Base-by-base conservation (phyloP, 2,113 vertebrate species). In the Stomatorhinus ivindoensis region DNA sequence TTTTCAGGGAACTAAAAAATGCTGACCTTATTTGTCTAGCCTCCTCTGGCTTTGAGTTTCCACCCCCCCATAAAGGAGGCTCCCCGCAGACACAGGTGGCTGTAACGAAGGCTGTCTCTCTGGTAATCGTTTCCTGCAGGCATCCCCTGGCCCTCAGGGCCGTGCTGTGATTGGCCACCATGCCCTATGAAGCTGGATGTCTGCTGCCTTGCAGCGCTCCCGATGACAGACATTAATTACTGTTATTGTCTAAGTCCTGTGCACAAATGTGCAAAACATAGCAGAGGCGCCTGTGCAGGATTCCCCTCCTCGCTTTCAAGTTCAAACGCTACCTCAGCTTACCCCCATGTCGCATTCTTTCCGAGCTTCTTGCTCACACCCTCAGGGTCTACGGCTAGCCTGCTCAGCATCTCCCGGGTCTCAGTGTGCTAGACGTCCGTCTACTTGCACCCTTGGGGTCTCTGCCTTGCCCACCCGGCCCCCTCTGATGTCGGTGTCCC, bases 161-260 rank as follows among this genome's bases (percentile, higher is more conserved):
- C 15, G 3, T 0, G 65, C 58, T 89, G 80, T 89, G 83, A 89
- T 89, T 84, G 80, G 76, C 13, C 80, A 27, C 51, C 27, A 6
- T 65, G 80, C 53, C 50, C n/a, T 31, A n/a, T 47, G 8, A 21
- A 83, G 88, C 31, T 44, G 88, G 80, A 46, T 58, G 76, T 27
- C 88, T 85, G 76, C 88, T 58, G 44, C 6, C 61, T 89, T 15
- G 11, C 53, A 9, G 51, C 44, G 39, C 39, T 24, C 35, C 31
- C 9, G 80, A 24, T 89, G 88, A 89, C 88, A 89, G 88, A 89
- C 88, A 27, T 53, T 89, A 89, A 89, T 89, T 89, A 89, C 24
- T 85, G 76, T 89, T 89, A 84, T 85, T 89, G 88, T 89, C 88
- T 85, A 39, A 39, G n/a, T 85, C 42, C 42, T 89, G 80, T 31